Conservation (phyloP, 30 jellyfish, hydroid and myxozoan species). For the Aurelia sp. region DNA sequence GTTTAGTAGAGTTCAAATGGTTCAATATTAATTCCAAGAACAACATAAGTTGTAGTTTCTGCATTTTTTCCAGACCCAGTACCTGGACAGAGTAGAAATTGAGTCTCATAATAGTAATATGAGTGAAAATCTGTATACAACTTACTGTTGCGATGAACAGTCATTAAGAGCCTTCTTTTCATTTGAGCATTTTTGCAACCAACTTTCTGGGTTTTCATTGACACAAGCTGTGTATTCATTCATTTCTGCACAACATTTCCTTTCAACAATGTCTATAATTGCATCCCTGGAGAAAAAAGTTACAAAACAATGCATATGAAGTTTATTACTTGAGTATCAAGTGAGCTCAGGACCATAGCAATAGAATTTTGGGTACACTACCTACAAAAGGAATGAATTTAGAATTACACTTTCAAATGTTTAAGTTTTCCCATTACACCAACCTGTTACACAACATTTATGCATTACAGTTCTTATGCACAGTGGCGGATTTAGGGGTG, state of each 20-base stretch:
- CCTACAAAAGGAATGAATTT: no score
- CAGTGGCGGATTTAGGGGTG: no score
- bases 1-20: no score
- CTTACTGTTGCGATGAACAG: constrained; percentile 93
- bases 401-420: no score
- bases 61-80: background rate
- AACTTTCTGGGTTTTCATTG: constrained; percentile 68
- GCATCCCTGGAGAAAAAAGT: constrained; percentile 70
- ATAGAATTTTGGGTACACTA: no score
- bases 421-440: no score
- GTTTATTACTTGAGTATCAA: no score
- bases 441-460: no score
- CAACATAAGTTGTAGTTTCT: background rate
- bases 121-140: background rate
- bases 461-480: no score
- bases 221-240: constrained; percentile 81
- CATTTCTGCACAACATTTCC: constrained; percentile 78
- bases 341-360: no score
- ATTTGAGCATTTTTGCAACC: constrained; percentile 78
- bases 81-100: background rate
- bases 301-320: no score
- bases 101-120: background rate
- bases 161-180: constrained; percentile 73
- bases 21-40: no score
- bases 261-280: constrained; percentile 64